These are phyloP conservation scores for Agriopis leucophaearia DNA, from an alignment of 2,888 invertebrate species.

Conservation along the genomic window DNA sequence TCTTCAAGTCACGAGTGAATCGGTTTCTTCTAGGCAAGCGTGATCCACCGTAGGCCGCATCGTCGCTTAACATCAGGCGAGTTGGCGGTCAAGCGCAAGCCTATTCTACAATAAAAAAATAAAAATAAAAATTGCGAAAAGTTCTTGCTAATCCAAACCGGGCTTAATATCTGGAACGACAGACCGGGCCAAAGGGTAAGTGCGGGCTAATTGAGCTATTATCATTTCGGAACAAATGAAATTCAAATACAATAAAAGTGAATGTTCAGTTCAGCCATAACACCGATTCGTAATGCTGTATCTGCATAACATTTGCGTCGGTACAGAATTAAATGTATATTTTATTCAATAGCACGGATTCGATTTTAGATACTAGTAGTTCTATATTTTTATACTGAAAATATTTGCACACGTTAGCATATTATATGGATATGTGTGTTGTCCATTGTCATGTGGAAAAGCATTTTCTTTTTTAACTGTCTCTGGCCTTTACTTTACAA, in stretches of 20 bases:
- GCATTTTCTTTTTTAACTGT: constrained; percentile 12
- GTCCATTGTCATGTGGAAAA: too few relatives aligned
- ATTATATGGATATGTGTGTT: too few relatives aligned
- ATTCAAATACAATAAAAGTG: constrained; percentile 48
- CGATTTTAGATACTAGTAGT: constrained; percentile 27
- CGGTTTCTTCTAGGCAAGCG: too few relatives aligned
- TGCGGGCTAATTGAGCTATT: constrained; percentile 56
- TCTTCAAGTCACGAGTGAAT: too few relatives aligned
- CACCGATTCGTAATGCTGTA: constrained; percentile 28
- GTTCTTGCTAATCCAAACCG: neutral
- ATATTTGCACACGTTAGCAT: constrained; percentile 4
- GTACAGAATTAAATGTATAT: constrained; percentile 41
- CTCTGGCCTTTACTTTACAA: neutral
- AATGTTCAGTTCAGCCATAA: constrained; percentile 41
- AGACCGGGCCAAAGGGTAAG: constrained; percentile 45
- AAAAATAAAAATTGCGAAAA: neutral
- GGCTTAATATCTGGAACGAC: constrained; percentile 33
- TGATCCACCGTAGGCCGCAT: too few relatives aligned
- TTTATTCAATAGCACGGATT: constrained; percentile 39
- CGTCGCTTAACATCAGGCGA: too few relatives aligned
- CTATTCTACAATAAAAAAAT: too few relatives aligned
- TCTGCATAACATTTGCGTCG: constrained; percentile 25
- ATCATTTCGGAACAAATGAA: constrained; percentile 48
- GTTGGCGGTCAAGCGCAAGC: too few relatives aligned
- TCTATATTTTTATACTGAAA: constrained; percentile 10